Percentiles rank a stretch among this genome's conserved stretches.
phyloP scores from a whole-genome alignment of 2,888 invertebrate genomes.

The Pocota personata region DNA sequence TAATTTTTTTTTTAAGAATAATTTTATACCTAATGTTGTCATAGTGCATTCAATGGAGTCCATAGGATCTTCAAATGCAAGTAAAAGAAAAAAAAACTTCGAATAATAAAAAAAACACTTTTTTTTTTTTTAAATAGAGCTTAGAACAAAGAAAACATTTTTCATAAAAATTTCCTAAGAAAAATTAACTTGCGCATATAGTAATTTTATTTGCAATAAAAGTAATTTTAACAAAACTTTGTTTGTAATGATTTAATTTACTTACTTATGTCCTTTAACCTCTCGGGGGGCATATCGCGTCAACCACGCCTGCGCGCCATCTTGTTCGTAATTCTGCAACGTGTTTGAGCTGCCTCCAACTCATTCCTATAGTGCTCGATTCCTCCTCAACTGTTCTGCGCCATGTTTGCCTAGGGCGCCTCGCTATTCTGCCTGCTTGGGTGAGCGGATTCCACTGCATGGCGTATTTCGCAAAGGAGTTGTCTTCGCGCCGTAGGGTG shows the following conservation, averaged over 20 bases:
- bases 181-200: constrained; percentile 31
- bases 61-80: constrained; percentile 50
- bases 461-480: too few relatives aligned
- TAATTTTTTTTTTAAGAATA: constrained; percentile 52
- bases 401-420: too few relatives aligned
- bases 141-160: constrained; percentile 10
- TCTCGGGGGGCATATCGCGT: too few relatives aligned
- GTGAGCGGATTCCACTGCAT: too few relatives aligned
- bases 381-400: too few relatives aligned
- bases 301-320: too few relatives aligned
- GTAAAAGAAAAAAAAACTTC: constrained; percentile 17
- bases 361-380: too few relatives aligned
- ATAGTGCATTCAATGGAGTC: constrained; percentile 55
- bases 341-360: too few relatives aligned
- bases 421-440: too few relatives aligned
- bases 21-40: constrained; percentile 71
- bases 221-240: constrained; percentile 3
- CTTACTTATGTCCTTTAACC: too few relatives aligned
- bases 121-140: constrained; percentile 1
- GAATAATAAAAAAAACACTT: constrained; percentile 6
- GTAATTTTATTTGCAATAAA: constrained; percentile 44
- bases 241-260: background rate
- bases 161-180: constrained; percentile 3
- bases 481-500: too few relatives aligned
- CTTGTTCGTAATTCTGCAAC: too few relatives aligned